phyloP scores from a whole-genome alignment of 2,888 invertebrate species.

The Zaprionus obscuricornis region DNA sequence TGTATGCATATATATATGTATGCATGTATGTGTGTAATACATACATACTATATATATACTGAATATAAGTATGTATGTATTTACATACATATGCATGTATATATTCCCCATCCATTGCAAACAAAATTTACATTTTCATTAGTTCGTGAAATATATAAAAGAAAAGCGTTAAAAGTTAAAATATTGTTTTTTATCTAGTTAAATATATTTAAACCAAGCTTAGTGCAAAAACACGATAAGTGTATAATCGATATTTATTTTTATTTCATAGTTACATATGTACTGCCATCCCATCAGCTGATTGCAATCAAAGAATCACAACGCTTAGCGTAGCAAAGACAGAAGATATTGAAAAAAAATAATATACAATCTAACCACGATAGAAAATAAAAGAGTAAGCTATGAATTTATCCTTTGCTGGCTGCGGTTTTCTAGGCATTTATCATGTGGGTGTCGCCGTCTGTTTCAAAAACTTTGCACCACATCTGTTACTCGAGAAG shows the following conservation, averaged over 20 bases:
- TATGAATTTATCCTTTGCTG: constrained; percentile 98
- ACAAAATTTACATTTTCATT: too few species aligned
- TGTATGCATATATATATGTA: background rate
- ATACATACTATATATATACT: too few species aligned
- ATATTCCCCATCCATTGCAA: too few species aligned
- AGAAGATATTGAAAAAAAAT: constrained; percentile 34
- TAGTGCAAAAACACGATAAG: too few species aligned
- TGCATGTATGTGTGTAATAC: too few species aligned
- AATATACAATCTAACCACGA: background rate
- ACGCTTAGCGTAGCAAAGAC: constrained; percentile 45
- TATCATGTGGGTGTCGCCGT: constrained; percentile 99
- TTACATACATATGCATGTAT: background rate
- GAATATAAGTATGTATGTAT: too few species aligned
- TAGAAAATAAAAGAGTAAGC: constrained; percentile 4
- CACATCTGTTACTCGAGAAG: constrained; percentile 92
- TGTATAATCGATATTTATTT: constrained; percentile 27
- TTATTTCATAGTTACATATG: constrained; percentile 14
- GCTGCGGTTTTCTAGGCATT: constrained; percentile 99
- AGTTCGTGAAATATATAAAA: too few species aligned
- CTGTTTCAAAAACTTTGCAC: constrained; percentile 97
- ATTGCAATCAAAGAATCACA: constrained; percentile 52
- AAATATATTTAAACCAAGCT: too few species aligned
- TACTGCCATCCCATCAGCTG: constrained; percentile 40
- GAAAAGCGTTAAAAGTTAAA: too few species aligned
- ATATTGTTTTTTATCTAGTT: too few species aligned